Evolutionary conservation across 1,140 invertebrate species (phyloP).

Genomic region (Eriosoma lanigerum): DNA sequence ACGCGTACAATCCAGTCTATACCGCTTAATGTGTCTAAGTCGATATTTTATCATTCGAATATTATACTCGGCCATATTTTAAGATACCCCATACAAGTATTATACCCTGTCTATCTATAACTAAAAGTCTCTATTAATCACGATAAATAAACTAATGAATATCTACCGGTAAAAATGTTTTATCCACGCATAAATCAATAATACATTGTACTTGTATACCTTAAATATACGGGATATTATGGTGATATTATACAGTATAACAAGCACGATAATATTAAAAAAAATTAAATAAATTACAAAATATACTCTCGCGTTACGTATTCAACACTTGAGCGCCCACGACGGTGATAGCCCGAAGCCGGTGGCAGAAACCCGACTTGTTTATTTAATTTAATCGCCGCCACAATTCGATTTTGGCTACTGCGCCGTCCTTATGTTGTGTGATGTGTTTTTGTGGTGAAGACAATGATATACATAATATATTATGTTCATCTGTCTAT

Average conservation of each 20-base stretch:
- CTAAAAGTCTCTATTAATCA: not conserved
- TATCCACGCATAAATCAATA: not conserved
- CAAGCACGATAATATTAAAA: not conserved
- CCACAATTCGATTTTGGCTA: conserved; percentile 10
- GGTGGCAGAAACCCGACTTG: conserved; percentile 18
- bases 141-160: not conserved
- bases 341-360: not conserved
- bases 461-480: no score
- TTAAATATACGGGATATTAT: not conserved
- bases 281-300: not conserved
- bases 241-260: not conserved
- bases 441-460: conserved; percentile 48
- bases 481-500: not conserved
- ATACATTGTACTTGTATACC: no score
- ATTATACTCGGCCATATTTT: no score
- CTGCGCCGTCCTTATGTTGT: not conserved
- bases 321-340: not conserved
- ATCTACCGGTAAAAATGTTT: not conserved
- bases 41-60: not conserved
- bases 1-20: no score
- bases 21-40: no score
- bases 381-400: conserved; percentile 30
- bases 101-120: no score
- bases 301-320: not conserved
- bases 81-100: no score